These are phyloP conservation scores for Notoglanidium macrostoma DNA, from an alignment of 2,797 vertebrate genomes.

Conservation along the genomic window DNA sequence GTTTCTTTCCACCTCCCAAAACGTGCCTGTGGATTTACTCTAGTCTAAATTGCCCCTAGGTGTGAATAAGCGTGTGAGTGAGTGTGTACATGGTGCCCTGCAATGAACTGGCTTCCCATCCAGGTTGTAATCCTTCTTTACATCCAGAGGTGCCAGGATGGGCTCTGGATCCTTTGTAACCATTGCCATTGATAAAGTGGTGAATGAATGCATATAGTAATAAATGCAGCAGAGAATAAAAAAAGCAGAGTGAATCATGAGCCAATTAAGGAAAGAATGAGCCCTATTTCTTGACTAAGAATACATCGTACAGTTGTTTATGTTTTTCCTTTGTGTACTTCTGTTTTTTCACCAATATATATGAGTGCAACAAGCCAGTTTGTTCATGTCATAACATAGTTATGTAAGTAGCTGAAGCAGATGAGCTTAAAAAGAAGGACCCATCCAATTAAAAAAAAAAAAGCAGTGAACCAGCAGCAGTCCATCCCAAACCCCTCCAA, in stretches of 20 bases:
- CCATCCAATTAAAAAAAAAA: constrained; percentile 1
- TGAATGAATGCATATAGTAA: neutral
- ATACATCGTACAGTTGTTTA: neutral
- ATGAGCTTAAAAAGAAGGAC: constrained; percentile 21
- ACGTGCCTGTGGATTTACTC: neutral
- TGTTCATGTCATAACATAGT: constrained; percentile 12
- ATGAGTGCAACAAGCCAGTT: constrained; percentile 7
- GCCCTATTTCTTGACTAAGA: neutral
- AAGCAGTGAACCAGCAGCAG: constrained; percentile 24
- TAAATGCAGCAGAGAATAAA: neutral
- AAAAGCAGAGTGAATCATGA: neutral
- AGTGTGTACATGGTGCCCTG: too few species aligned
- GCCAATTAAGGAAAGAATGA: neutral
- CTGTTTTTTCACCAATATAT: neutral
- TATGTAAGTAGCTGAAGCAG: constrained; percentile 27
- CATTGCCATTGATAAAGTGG: neutral
- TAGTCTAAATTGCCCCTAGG: neutral
- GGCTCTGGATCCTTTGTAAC: neutral
- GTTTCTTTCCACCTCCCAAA: neutral
- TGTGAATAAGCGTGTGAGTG: neutral
- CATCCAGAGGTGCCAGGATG: neutral
- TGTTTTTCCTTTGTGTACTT: neutral
- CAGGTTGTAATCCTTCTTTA: neutral
- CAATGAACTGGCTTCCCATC: neutral
- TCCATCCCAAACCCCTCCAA: constrained; percentile 28